A percentile compares a stretch with the other conserved stretches of the same genome.
Conservation (phyloP, 2,888 invertebrate species). For the Dasysyrphus albostriatus region DNA sequence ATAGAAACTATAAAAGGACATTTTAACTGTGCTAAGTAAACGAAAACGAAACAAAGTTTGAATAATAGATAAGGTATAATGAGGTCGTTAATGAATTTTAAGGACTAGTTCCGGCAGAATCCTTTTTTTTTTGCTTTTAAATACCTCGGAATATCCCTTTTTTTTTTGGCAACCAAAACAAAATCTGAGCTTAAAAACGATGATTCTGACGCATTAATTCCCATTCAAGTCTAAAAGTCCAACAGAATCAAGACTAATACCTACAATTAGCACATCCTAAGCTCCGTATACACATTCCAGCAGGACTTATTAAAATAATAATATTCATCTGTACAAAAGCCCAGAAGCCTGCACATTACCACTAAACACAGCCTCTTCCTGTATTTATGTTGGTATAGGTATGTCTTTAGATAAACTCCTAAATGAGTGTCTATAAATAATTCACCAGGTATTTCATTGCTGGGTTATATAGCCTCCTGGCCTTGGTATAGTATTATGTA, state of each 20-base stretch:
- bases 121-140: constrained; percentile 1
- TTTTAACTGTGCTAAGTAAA: not conserved
- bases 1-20: constrained; percentile 1
- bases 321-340: constrained; percentile 55
- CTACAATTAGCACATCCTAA: constrained; percentile 64
- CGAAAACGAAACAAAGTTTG: not conserved
- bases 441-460: constrained; percentile 67
- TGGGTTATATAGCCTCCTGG: constrained; percentile 3
- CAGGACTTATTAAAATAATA: constrained; percentile 64
- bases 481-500: not conserved
- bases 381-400: constrained; percentile 2
- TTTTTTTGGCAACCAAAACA: not conserved
- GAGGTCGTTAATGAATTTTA: constrained; percentile 30
- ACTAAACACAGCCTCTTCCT: constrained; percentile 31
- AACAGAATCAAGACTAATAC: constrained; percentile 56
- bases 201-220: constrained; percentile 11
- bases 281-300: constrained; percentile 21
- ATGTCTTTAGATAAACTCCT: constrained; percentile 44
- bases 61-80: constrained; percentile 22
- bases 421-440: constrained; percentile 66
- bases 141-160: not conserved
- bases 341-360: constrained; percentile 55
- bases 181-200: constrained; percentile 10
- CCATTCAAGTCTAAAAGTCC: constrained; percentile 29
- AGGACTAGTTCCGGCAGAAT: constrained; percentile 1